phyloP scores from a whole-genome alignment of 2,113 vertebrate species.

The Poicephalus meyeri region DNA sequence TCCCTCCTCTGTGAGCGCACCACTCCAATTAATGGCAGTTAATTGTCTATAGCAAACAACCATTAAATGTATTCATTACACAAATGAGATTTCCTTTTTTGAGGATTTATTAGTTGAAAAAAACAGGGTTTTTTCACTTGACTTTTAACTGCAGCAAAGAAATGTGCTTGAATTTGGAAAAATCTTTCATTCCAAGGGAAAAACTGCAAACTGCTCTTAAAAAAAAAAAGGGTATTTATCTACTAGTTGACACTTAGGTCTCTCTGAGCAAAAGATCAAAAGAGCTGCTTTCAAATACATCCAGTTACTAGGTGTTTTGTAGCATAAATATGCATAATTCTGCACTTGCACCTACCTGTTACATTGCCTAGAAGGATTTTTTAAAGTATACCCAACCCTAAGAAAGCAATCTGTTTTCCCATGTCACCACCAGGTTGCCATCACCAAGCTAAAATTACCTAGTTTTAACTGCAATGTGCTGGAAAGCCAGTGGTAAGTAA shows the following conservation, averaged over 20 bases:
- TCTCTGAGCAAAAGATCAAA: not conserved
- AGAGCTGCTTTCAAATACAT: not conserved
- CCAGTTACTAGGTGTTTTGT: not conserved
- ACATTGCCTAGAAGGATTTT: not conserved
- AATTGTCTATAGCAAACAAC: slow-evolving; percentile 60
- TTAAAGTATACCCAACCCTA: not conserved
- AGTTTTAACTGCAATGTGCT: not conserved
- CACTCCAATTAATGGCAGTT: slow-evolving; percentile 54
- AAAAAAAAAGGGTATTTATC: not conserved
- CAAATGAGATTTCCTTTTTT: slow-evolving; percentile 57
- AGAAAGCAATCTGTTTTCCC: not conserved
- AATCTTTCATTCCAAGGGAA: not conserved
- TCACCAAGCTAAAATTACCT: not conserved
- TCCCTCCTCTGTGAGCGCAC: slow-evolving; percentile 26
- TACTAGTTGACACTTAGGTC: not conserved
- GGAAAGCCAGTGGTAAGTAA: not conserved
- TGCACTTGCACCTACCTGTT: not conserved
- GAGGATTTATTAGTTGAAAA: slow-evolving; percentile 49
- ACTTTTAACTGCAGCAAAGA: slow-evolving; percentile 13
- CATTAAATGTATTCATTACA: slow-evolving; percentile 51
- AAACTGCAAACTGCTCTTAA: not conserved
- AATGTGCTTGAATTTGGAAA: not conserved
- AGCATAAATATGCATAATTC: not conserved
- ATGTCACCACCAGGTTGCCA: not conserved
- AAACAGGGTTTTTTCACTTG: not conserved